Evolutionary conservation across 2,113 vertebrate species (phyloP), one percentile per base, ranked within the genome.

Genomic region (Scomber scombrus): DNA sequence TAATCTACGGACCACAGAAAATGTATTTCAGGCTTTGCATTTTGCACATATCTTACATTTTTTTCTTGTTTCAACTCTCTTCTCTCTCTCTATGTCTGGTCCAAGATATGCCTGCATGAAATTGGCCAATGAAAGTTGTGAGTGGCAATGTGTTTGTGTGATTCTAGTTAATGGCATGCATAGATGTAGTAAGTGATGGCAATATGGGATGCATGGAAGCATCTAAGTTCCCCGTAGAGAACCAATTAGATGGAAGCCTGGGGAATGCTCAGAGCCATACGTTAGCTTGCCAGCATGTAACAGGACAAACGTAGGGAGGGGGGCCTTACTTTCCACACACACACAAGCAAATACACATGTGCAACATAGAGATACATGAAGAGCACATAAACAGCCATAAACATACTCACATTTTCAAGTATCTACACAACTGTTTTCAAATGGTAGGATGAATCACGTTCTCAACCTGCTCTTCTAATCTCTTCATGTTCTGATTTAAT

Each of bases 171-270:
- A 64, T 68, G 66, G 21, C 71, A 77, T 75, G 75, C 68, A 78
- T 71, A 67, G 23, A 68, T 77, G 55, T 58, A 71, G 40, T 64
- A 65, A 69, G 62, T 49, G 67, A 71, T 18, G 31, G 47, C 77
- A 81, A 57, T 70, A 71, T 75, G 60, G 58, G 54, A 81, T 69
- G 64, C 68, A 69, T 72, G 68, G 67, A 78, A 64, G 70, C 68
- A 58, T 81, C 62, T 60, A 9, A 11, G 71, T 80, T 77, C 78
- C 84, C 80, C 71, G 54, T 65, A 21, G 84, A 70, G 71, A 85
- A 82, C 52, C 75, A 84, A 88, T 88, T 84, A 84, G 21, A 78
- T 49, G 52, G 51, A 68, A 74, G 80, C 70, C 51, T 45, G 57
- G 75, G 50, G 72, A 83, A 71, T 3, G 34, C 61, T 80, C 8